Percentiles rank a stretch among this genome's conserved stretches.
Conservation (phyloP, 2,888 invertebrate genomes). For the Pocota personata region DNA sequence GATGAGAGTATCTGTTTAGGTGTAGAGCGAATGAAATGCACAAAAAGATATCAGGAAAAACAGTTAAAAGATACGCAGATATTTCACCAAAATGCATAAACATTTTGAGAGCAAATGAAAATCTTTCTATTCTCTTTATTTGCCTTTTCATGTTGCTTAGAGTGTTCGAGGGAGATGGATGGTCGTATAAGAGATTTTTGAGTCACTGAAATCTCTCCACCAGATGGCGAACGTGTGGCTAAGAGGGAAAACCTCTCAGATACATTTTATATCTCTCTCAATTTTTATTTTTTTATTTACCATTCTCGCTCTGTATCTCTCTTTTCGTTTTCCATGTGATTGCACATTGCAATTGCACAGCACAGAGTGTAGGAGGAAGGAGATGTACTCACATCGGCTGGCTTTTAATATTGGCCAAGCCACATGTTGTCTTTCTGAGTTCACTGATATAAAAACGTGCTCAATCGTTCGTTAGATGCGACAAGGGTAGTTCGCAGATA, state of each 20-base stretch:
- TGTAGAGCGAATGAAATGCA: constrained; percentile 64
- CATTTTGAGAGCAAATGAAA: not conserved
- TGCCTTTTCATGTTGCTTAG: not conserved
- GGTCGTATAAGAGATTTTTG: constrained; percentile 55
- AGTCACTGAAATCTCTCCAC: constrained; percentile 9
- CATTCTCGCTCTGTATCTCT: not conserved
- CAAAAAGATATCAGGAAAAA: constrained; percentile 10
- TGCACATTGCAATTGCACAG: constrained; percentile 34
- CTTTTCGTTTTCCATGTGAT: constrained; percentile 42
- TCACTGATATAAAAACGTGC: constrained; percentile 67
- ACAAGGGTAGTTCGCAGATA: constrained; percentile 42
- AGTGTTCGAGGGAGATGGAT: constrained; percentile 10
- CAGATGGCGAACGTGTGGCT: constrained; percentile 37
- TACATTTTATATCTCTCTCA: constrained; percentile 7
- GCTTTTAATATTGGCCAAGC: constrained; percentile 34
- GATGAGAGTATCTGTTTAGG: constrained; percentile 37
- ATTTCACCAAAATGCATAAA: not conserved
- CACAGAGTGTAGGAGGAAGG: not conserved
- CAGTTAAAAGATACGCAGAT: not conserved
- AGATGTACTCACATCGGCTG: not conserved
- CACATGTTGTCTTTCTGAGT: constrained; percentile 64
- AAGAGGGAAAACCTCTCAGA: constrained; percentile 5
- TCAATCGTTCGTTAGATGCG: constrained; percentile 62
- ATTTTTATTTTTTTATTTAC: not conserved
- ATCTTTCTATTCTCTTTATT: constrained; percentile 61